phyloP scores from a whole-genome alignment of 2,797 vertebrate genomes.

The Alectoris magna region DNA sequence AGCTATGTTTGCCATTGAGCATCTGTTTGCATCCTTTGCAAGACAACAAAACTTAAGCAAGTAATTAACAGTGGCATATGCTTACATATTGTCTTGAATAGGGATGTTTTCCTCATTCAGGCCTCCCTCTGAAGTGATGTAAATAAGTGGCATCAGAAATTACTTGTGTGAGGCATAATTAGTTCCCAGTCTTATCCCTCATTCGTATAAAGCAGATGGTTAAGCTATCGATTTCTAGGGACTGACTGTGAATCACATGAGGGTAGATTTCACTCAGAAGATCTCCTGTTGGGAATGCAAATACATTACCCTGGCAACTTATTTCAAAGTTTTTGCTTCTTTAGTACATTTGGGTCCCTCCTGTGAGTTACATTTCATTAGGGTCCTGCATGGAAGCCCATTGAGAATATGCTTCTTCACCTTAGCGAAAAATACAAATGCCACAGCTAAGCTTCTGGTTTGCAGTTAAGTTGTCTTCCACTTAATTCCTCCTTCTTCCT shows the following conservation, averaged over 20 bases:
- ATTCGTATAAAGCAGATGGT: slow-evolving; percentile 4
- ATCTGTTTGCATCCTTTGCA: neutral
- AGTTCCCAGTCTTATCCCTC: neutral
- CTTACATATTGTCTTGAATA: slow-evolving; percentile 1
- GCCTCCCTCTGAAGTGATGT: neutral
- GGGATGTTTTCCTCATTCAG: neutral
- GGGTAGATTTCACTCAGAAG: neutral
- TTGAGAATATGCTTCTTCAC: neutral
- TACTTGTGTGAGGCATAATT: neutral
- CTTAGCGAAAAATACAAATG: neutral
- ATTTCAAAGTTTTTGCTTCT: neutral
- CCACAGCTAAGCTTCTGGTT: neutral
- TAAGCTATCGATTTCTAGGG: neutral
- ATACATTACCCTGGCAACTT: neutral
- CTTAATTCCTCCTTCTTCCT: neutral
- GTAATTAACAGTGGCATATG: slow-evolving; percentile 21
- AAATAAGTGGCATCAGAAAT: slow-evolving; percentile 25
- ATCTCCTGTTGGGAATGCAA: neutral
- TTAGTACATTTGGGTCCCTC: neutral
- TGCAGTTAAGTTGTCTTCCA: neutral
- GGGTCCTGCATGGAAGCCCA: neutral
- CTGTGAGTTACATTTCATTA: neutral
- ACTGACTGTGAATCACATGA: neutral
- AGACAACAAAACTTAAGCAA: neutral
- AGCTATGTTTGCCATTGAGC: neutral